phyloP scores from a whole-genome alignment of 2,113 vertebrate species.

The Gallinago jamesoni region DNA sequence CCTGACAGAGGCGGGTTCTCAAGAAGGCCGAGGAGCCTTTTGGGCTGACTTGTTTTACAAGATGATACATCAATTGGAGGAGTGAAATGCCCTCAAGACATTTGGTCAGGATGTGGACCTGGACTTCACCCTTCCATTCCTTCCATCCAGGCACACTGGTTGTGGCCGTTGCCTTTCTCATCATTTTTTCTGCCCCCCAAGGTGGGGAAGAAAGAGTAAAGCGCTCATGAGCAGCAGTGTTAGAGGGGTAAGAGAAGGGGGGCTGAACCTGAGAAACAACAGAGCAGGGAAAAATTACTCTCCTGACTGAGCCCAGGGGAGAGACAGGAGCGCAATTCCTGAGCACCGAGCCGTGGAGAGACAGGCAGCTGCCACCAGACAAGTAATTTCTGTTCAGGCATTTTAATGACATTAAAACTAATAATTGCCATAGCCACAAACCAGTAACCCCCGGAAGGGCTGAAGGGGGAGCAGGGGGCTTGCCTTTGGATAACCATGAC shows the following conservation, averaged over 20 bases:
- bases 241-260: not conserved
- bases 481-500: not conserved
- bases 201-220: not conserved
- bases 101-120: not conserved
- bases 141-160: not conserved
- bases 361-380: not conserved
- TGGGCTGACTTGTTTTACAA: not conserved
- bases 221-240: rapidly evolving
- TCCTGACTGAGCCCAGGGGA: not conserved
- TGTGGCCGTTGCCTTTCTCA: not conserved
- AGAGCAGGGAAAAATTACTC: not conserved
- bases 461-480: not conserved
- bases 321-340: not conserved
- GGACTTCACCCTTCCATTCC: not conserved
- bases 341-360: not conserved
- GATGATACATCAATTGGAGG: not conserved
- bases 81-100: not conserved
- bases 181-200: not conserved
- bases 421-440: not conserved
- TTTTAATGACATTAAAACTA: slow-evolving; percentile 15
- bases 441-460: not conserved
- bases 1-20: not conserved
- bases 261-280: not conserved
- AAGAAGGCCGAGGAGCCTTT: not conserved
- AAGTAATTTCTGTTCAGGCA: not conserved